Evolutionary conservation across 2,888 invertebrate genomes (phyloP).

Genomic region (Temnothorax unifasciatus): DNA sequence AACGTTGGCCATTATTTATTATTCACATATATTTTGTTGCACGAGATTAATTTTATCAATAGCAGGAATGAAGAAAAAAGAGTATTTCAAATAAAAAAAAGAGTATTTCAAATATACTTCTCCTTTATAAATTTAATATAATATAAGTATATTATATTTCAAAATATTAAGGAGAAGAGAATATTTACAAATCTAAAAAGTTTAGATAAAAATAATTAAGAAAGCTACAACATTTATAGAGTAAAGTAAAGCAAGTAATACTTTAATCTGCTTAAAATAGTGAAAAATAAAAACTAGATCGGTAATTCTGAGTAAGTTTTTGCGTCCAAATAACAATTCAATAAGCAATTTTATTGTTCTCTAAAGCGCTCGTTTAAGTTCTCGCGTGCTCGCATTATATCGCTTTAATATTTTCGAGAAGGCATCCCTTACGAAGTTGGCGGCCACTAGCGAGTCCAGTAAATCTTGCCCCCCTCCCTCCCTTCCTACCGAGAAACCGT

Average conservation of each 20-base stretch:
- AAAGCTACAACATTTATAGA: neutral
- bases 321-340: slow-evolving; percentile 9
- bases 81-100: too few relatives aligned
- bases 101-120: too few relatives aligned
- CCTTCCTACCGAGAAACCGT: slow-evolving; percentile 59
- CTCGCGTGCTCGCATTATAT: slow-evolving; percentile 73
- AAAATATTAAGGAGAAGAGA: neutral
- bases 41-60: neutral
- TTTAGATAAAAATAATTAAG: neutral
- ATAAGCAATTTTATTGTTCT: slow-evolving; percentile 27
- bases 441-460: slow-evolving; percentile 84
- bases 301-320: neutral
- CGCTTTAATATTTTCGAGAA: slow-evolving; percentile 82
- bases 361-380: slow-evolving; percentile 52
- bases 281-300: neutral
- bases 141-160: neutral
- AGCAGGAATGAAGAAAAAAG: neutral
- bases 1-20: too few relatives aligned
- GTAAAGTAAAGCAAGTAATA: neutral
- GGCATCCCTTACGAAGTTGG: slow-evolving; percentile 80
- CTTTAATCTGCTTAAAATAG: neutral
- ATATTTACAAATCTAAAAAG: neutral
- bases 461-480: slow-evolving; percentile 80
- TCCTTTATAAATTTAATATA: too few relatives aligned
- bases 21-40: neutral